A percentile compares a stretch with the other conserved stretches of the same genome.
Evolutionary conservation across 2,888 invertebrate genomes (phyloP).

Genomic region (Oegoconia quadripuncta): DNA sequence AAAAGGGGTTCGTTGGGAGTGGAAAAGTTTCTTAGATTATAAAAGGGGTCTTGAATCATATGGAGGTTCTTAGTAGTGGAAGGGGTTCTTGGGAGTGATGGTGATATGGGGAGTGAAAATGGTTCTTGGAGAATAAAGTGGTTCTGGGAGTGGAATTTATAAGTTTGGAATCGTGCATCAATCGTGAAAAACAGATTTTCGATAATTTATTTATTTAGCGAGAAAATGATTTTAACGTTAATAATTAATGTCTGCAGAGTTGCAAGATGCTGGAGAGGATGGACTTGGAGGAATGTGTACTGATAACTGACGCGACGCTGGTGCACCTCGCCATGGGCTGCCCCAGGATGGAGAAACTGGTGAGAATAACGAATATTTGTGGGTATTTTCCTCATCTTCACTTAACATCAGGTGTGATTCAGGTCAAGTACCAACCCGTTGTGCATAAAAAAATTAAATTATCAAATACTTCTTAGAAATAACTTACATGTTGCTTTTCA

Average conservation of each 20-base stretch:
- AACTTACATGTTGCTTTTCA: constrained; percentile 53
- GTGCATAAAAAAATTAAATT: background rate
- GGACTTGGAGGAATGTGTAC: constrained; percentile 98
- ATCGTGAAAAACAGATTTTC: too few species aligned
- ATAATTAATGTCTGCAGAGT: constrained; percentile 82
- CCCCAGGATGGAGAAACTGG: constrained; percentile 95
- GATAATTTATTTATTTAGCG: too few species aligned
- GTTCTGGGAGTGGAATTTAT: too few species aligned
- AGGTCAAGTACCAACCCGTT: background rate
- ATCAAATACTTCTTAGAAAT: background rate
- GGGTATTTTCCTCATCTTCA: background rate
- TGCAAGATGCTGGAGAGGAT: constrained; percentile 96
- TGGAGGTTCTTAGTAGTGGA: too few species aligned
- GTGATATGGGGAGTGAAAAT: too few species aligned
- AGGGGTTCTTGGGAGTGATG: too few species aligned
- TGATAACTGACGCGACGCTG: constrained; percentile 96
- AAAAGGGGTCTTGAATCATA: too few species aligned
- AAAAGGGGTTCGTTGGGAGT: too few species aligned
- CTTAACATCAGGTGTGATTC: background rate
- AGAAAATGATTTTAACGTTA: too few species aligned
- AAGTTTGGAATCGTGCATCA: too few species aligned
- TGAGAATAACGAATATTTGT: constrained; percentile 61
- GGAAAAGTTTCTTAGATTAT: too few species aligned
- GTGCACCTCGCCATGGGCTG: constrained; percentile 97
- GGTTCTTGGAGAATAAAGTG: too few species aligned